Evolutionary conservation across 2,888 invertebrate species (phyloP).

Genomic region (Selenia dentaria): DNA sequence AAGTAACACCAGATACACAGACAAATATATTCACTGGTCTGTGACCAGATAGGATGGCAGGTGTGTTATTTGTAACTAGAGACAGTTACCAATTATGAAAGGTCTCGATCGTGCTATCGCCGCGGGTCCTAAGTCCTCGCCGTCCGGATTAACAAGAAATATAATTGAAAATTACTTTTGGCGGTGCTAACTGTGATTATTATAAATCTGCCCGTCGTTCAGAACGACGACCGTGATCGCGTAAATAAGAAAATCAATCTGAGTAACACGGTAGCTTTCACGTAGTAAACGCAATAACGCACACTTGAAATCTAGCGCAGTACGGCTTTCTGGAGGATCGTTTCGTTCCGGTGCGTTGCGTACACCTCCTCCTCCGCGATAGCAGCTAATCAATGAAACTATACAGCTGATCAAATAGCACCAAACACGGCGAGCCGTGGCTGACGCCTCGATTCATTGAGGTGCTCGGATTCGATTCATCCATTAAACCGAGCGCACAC

Average conservation of each 20-base stretch:
- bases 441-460: conserved; percentile 61
- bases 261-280: conserved; percentile 63
- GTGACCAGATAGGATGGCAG: conserved; percentile 41
- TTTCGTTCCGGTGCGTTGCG: conserved; percentile 30
- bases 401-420: conserved; percentile 54
- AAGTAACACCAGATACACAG: too few relatives aligned
- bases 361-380: conserved; percentile 45
- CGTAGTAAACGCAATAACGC: conserved; percentile 28
- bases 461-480: conserved; percentile 61
- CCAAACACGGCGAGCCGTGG: conserved; percentile 61
- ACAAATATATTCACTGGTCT: too few relatives aligned
- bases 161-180: conserved; percentile 81
- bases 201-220: conserved; percentile 72
- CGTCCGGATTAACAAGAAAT: conserved; percentile 79
- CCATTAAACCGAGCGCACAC: conserved; percentile 65
- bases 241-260: conserved; percentile 53
- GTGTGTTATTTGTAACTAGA: conserved; percentile 62
- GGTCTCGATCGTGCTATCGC: conserved; percentile 51
- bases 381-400: conserved; percentile 59
- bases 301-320: conserved; percentile 30
- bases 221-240: conserved; percentile 48
- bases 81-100: conserved; percentile 73
- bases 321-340: conserved; percentile 41
- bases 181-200: conserved; percentile 61
- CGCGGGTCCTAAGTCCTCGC: conserved; percentile 58